Base-by-base conservation (phyloP, 2,797 vertebrate species). In the Sternarchorhynchus goeldii region DNA sequence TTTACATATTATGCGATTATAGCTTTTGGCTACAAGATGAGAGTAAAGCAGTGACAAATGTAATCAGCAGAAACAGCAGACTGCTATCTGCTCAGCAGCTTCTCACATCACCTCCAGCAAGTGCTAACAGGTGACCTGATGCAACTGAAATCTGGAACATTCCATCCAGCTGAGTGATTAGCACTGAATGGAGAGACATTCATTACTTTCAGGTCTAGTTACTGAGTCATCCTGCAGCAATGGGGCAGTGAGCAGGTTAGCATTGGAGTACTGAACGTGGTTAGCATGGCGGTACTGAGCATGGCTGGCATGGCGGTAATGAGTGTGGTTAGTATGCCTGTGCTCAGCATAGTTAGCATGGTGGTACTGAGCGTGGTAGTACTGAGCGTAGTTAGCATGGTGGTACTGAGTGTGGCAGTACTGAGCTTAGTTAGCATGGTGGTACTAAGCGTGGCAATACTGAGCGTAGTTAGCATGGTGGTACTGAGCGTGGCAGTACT, bases 91-190 rank as follows among this genome's bases (percentile, higher is more conserved):
- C 16, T 34, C 65, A 21, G 16, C 7, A 70, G 56, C 8, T 72
- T 65, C 57, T 72, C 45, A 73, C n/a, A 74, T 65, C 72, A 69
- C 71, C 53, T 50, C 41, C 56, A 73, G 76, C 71, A 58, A 73
- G 58, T 60, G 41, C 25, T 81, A 76, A 77, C 78, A 80, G 59
- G 75, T 75, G 74, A 77, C 62, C 20, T 66, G 71, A 58, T 53
- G 69, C 76, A 77, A 57, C 32, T 62, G 81, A 39, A 77, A 39
- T 45, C 73, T 79, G 73, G 62, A 73, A 79, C 73, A 73, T 79
- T 82, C 17, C 69, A 41, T 63, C 59, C 20, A 65, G 76, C 34
- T 74, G 41, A 45, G 29, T 55, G 60, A 32, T 62, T 59, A 66
- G 31, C 17, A 18, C 31, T 73, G 36, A 75, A 71, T 34, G 34